These are phyloP conservation scores for Pontoporia blainvillei DNA, from an alignment of 2,113 vertebrate species.

Conservation along the genomic window DNA sequence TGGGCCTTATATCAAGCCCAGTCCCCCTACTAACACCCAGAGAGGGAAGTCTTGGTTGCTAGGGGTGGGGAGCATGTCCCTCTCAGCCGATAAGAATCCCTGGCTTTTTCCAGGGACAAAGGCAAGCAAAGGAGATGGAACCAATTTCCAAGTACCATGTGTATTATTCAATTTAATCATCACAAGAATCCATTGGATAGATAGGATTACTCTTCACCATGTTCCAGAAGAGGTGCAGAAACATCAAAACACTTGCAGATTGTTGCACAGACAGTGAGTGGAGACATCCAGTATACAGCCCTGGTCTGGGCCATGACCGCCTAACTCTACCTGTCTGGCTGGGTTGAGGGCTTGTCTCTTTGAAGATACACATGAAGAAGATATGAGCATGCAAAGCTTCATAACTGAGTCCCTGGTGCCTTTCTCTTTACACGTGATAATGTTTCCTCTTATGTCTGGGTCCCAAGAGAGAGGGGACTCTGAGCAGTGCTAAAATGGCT, in stretches of 20 bases:
- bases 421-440: not conserved
- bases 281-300: not conserved
- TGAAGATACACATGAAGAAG: not conserved
- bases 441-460: not conserved
- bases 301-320: not conserved
- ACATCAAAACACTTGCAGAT: not conserved
- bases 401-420: not conserved
- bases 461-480: not conserved
- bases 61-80: not conserved
- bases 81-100: not conserved
- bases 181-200: not conserved
- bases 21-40: not conserved
- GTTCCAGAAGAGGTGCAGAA: not conserved
- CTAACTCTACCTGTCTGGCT: not conserved
- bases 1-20: not conserved
- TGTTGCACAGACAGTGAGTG: not conserved
- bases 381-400: not conserved
- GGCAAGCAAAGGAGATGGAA: not conserved
- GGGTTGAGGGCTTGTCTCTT: not conserved
- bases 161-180: not conserved
- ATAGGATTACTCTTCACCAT: not conserved
- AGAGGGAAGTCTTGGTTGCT: not conserved
- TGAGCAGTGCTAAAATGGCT: not conserved
- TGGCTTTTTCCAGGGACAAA: not conserved
- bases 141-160: not conserved